Evolutionary conservation across 2,888 invertebrate species (phyloP), one percentile per base, ranked within the genome.

Genomic region (Ormyrus rosae): DNA sequence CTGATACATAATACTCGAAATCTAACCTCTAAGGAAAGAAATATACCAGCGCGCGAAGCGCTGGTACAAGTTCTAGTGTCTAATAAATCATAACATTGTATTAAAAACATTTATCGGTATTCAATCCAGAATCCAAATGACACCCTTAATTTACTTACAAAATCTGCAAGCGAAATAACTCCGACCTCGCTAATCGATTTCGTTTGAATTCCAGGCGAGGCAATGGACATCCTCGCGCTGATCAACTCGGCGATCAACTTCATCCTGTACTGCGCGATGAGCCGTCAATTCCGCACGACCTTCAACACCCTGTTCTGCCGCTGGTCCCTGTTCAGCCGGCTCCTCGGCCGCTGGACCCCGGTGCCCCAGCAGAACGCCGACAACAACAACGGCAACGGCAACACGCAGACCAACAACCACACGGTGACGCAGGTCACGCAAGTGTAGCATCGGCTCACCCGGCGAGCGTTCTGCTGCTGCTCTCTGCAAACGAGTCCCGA

Each of bases 161-260:
- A 19, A 19, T 19, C 19, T 19, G 19, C 19, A 19, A 19, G 19
- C 19, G 1, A 19, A 19, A 19, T 19, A 1, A 19, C 19, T 19
- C 19, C 19, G 1, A 19, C 19, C 19, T 1, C 1, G 19, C 19
- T 19, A 19, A 19, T 19, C 19, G 19, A 19, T 19, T 1, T 19
- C 19, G 19, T 1, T 19, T 55, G 5, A 63, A 13, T 86, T 84
- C 50, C 87, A 90, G 90, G 90, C 0, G 97, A 98, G 88, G 89
- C 97, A 76, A 96, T 98, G 95, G 98, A 98, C 91, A 94, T 97
- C 81, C 91, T 98, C 87, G 98, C 98, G 0, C 93, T 98, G 79
- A 92, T 97, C 85, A 98, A 98, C 91, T 97, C 97, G 8, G 96
- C 97, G 0, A 96, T 98, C 80, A 98, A 98, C 91, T 98, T 98